Evolutionary conservation across 1,140 invertebrate genomes (phyloP).

Genomic region (Chionoecetes opilio): DNA sequence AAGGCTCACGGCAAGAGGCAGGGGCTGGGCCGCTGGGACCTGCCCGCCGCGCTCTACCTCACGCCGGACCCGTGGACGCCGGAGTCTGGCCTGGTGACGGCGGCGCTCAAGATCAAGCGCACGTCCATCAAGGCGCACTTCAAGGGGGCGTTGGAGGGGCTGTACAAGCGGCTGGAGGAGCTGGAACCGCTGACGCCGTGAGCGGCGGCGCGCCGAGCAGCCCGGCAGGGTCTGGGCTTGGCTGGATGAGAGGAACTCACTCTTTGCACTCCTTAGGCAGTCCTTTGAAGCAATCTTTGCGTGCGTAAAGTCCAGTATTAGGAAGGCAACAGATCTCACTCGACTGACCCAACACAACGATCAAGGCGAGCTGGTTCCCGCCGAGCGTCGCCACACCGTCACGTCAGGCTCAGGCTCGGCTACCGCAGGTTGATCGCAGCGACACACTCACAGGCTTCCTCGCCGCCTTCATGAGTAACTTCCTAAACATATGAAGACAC

Average conservation of each 20-base stretch:
- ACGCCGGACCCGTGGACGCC: slow-evolving; percentile 97
- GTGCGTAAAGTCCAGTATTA: neutral
- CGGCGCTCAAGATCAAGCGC: slow-evolving; percentile 98
- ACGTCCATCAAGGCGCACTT: slow-evolving; percentile 97
- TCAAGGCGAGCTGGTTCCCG: neutral
- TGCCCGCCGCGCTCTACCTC: slow-evolving; percentile 95
- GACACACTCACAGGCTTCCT: neutral
- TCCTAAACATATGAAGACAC: neutral
- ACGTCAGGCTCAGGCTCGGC: no score
- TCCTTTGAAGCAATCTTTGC: neutral
- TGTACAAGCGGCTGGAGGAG: slow-evolving; percentile 88
- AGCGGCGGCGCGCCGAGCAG: neutral
- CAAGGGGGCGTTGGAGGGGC: slow-evolving; percentile 93
- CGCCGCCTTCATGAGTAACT: neutral
- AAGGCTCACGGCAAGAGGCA: slow-evolving; percentile 81
- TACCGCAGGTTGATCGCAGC: no score
- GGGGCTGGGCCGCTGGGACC: slow-evolving; percentile 94
- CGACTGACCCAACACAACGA: neutral
- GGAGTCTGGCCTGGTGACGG: slow-evolving; percentile 97
- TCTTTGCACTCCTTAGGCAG: neutral
- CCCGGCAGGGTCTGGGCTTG: neutral
- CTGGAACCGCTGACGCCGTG: neutral
- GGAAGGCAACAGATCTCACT: neutral
- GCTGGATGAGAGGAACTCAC: neutral
- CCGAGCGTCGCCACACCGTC: no score